These are phyloP conservation scores for Psittacula derbiana DNA, from an alignment of 2,797 vertebrate genomes.

Conservation along the genomic window DNA sequence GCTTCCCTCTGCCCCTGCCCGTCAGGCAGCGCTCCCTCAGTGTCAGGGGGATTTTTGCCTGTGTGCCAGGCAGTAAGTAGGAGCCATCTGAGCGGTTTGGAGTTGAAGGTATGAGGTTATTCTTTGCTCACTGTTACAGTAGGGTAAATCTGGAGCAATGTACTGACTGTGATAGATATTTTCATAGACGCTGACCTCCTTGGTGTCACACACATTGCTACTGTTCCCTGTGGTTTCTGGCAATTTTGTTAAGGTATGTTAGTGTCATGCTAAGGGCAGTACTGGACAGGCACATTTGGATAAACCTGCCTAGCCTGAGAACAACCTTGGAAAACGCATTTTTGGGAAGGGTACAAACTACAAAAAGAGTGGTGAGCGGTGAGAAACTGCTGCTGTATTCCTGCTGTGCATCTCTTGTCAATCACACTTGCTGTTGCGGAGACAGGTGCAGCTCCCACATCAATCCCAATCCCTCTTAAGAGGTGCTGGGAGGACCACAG, in stretches of 20 bases:
- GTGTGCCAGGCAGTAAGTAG: neutral
- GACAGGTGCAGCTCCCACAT: neutral
- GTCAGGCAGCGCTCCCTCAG: rapidly evolving
- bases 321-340: neutral
- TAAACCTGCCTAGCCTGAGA: neutral
- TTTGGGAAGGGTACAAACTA: neutral
- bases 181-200: neutral
- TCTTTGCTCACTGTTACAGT: neutral
- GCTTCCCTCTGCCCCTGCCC: neutral
- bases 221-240: neutral
- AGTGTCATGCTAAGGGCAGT: neutral
- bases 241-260: neutral
- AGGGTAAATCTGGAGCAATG: neutral
- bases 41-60: neutral
- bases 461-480: neutral
- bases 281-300: neutral
- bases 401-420: neutral
- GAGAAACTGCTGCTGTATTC: neutral
- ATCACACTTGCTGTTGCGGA: neutral
- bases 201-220: neutral
- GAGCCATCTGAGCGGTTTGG: neutral
- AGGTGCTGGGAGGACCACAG: neutral
- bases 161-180: neutral
- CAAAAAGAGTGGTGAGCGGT: neutral
- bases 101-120: neutral